Evolutionary conservation across 1,140 invertebrate species (phyloP).

Genomic region (Drosophila biarmipes): DNA sequence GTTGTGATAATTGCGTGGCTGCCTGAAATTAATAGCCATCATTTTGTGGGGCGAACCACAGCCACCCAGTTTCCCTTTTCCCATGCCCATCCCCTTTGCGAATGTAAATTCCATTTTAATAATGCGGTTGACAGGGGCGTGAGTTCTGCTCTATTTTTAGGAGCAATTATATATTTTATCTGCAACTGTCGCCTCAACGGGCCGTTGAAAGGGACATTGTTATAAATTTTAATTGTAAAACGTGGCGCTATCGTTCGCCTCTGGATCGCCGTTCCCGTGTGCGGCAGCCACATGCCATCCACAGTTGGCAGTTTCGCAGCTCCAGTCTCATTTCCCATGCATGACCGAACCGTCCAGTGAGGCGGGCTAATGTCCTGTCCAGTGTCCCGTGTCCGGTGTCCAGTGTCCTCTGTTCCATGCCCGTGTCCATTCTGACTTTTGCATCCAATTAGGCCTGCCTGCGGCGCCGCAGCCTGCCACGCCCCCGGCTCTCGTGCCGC

Average conservation of each 20-base stretch:
- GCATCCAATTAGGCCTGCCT: constrained; percentile 66
- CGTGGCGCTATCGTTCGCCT: background rate
- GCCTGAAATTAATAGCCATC: constrained; percentile 74
- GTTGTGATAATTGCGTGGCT: constrained; percentile 73
- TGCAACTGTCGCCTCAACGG: constrained; percentile 58
- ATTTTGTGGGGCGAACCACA: constrained; percentile 44
- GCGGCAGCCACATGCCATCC: constrained; percentile 27
- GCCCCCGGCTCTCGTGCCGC: background rate
- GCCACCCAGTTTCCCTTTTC: background rate
- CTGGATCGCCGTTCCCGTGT: background rate
- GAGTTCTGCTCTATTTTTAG: constrained; percentile 46
- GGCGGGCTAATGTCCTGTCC: constrained; percentile 63
- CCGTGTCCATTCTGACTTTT: constrained; percentile 43
- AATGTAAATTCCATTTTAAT: constrained; percentile 74
- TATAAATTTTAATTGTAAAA: constrained; percentile 77
- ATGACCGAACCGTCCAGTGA: constrained; percentile 38
- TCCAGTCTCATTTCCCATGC: constrained; percentile 50
- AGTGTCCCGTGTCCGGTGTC: constrained; percentile 18
- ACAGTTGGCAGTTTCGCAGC: constrained; percentile 33
- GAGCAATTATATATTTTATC: constrained; percentile 77
- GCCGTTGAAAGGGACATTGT: constrained; percentile 52
- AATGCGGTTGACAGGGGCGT: constrained; percentile 38
- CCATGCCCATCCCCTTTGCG: background rate
- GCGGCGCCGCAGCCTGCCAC: constrained; percentile 9
- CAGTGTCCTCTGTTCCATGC: constrained; percentile 2